Evolutionary conservation across 2,888 invertebrate genomes (phyloP), one percentile per base, ranked within the genome.

Genomic region (Acleris cristana): DNA sequence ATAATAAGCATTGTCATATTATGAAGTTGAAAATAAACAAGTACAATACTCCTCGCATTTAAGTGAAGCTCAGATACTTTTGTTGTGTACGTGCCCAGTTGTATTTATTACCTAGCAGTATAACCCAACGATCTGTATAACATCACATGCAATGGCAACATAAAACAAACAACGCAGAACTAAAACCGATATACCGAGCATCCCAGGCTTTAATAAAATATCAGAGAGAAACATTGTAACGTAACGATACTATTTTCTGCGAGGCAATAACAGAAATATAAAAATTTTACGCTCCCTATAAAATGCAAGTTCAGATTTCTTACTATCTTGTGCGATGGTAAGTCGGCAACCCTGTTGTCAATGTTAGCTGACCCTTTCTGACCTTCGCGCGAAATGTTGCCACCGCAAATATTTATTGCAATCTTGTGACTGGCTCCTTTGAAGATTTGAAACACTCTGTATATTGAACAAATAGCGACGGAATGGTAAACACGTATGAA

Each of bases 181-280:
- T 65, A 51, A 56, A 60, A 52, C 65, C 65, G 54, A 61, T 65
- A 60, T 30, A 56, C 51, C 23, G 18, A 19, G 44, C 58, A 48
- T 44, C 64, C 14, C 40, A 40, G 34, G 61, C 57, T 61, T 61
- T 62, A 66, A 65, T 66, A 66, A 66, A 66, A 66, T 57, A 62
- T 57, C 44, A 56, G 55, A 58, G 44, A 14, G 63, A 49, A 30
- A 66, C 66, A 66, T 45, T 66, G 66, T 66, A 61, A n/a, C 52
- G 66, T 66, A 53, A 61, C 57, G 66, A 56, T 48, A 51, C 61
- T 62, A 52, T 60, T 19, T 65, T 60, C 65, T 65, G 55, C n/a
- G 19, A 45, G 57, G 66, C 61, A 66, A 66, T 66, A 66, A 62
- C 52, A 62, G 56, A 66, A 62, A 66, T 66, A 66, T 66, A 66